Percentiles rank a stretch among this genome's conserved stretches.
Conservation (phyloP, 1,140 invertebrate species). For the Eupristina koningsbergeri region DNA sequence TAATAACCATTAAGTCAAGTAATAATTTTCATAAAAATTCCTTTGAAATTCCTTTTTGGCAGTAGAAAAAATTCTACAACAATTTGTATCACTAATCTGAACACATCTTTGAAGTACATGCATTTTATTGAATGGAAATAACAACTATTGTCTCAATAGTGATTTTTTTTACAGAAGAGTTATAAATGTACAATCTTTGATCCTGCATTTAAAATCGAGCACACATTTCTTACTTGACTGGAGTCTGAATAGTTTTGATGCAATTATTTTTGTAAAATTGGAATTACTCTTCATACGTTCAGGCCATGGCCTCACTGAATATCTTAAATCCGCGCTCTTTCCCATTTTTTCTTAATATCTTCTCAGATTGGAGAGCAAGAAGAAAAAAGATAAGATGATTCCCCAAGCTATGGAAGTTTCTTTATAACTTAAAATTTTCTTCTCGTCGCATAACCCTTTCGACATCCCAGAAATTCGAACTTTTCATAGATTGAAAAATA, state of each 20-base stretch:
- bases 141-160: neutral
- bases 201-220: neutral
- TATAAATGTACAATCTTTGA: neutral
- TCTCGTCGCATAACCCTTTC: neutral
- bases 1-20: neutral
- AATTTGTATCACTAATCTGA: neutral
- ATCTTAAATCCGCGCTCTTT: neutral
- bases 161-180: neutral
- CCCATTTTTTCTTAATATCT: slow-evolving; percentile 1
- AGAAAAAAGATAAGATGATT: neutral
- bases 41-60: neutral
- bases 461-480: neutral
- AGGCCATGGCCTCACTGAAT: neutral
- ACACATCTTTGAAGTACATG: neutral
- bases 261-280: slow-evolving; percentile 35
- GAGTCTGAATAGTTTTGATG: slow-evolving; percentile 22
- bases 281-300: slow-evolving; percentile 18
- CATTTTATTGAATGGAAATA: neutral
- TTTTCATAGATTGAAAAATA: slow-evolving; percentile 14
- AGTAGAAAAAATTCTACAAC: neutral
- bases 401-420: neutral
- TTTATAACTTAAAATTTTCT: neutral
- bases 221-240: neutral
- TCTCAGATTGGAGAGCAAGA: neutral
- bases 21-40: neutral